These are phyloP conservation scores for Brachycybe producta DNA, from an alignment of 2,888 invertebrate species.

Conservation along the genomic window DNA sequence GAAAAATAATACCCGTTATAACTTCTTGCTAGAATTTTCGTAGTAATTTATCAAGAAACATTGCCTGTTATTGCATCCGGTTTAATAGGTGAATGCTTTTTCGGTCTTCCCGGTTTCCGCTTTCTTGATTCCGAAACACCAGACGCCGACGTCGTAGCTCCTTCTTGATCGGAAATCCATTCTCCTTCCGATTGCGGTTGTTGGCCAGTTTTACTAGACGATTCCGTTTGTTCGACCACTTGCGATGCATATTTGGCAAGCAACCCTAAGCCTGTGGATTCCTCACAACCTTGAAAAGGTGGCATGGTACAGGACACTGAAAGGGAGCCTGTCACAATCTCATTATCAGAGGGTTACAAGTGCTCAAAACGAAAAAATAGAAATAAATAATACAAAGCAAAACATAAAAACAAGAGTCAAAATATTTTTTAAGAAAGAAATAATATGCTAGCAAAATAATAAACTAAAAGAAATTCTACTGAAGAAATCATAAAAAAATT, in stretches of 20 bases:
- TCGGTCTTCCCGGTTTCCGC: constrained; percentile 67
- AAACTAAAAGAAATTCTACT: too few species aligned
- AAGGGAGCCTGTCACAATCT: constrained; percentile 17
- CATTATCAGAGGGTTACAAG: constrained; percentile 16
- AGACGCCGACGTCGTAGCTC: constrained; percentile 1
- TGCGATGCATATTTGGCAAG: constrained; percentile 18
- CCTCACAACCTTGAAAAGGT: constrained; percentile 18
- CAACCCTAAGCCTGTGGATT: constrained; percentile 18
- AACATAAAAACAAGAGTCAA: neutral
- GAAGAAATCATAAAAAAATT: too few species aligned
- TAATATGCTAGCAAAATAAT: neutral
- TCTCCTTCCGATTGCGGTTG: neutral
- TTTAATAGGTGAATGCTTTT: constrained; percentile 47
- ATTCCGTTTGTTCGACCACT: constrained; percentile 5
- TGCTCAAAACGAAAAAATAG: constrained; percentile 12
- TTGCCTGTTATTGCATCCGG: constrained; percentile 28
- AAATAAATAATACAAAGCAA: constrained; percentile 7
- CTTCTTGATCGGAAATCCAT: neutral
- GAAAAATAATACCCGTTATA: neutral
- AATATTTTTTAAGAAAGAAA: neutral
- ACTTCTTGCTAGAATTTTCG: too few species aligned
- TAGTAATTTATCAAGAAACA: too few species aligned
- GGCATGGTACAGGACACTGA: constrained; percentile 19
- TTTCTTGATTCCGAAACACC: constrained; percentile 42
- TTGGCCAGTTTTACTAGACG: neutral